Evolutionary conservation across 2,797 vertebrate species (phyloP).

Genomic region (Mus spretus): DNA sequence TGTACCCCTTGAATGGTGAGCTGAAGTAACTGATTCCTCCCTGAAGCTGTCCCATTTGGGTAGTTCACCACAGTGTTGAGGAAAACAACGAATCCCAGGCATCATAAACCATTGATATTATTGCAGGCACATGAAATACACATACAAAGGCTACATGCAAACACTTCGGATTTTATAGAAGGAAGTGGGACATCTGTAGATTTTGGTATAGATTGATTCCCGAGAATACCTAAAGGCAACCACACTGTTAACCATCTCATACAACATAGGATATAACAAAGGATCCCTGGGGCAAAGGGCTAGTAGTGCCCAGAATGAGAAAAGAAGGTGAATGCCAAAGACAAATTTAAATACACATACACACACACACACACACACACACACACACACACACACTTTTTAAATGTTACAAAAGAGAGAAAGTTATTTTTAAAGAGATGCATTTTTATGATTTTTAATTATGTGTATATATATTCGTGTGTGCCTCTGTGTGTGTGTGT

Average conservation of each 20-base stretch:
- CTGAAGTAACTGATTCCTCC: not conserved
- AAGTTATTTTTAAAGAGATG: not conserved
- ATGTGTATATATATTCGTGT: not conserved
- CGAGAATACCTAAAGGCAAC: not conserved
- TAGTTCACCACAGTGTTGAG: not conserved
- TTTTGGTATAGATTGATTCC: not conserved
- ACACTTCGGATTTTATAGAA: not conserved
- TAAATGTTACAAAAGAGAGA: not conserved
- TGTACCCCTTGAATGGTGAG: not conserved
- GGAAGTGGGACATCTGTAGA: not conserved
- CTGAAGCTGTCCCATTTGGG: not conserved
- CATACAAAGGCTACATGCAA: not conserved
- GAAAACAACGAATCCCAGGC: not conserved
- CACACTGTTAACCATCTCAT: not conserved
- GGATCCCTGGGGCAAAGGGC: not conserved
- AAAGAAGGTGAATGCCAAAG: not conserved
- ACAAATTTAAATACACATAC: not conserved
- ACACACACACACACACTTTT: not conserved
- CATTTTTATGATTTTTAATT: not conserved
- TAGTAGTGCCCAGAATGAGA: conserved; percentile 9
- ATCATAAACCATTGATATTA: not conserved
- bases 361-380: not conserved
- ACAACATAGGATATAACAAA: not conserved
- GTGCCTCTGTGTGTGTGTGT: no score
- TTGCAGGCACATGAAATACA: not conserved